Base-by-base conservation (phyloP, 2,797 vertebrate genomes). In the Oreochromis mossambicus region DNA sequence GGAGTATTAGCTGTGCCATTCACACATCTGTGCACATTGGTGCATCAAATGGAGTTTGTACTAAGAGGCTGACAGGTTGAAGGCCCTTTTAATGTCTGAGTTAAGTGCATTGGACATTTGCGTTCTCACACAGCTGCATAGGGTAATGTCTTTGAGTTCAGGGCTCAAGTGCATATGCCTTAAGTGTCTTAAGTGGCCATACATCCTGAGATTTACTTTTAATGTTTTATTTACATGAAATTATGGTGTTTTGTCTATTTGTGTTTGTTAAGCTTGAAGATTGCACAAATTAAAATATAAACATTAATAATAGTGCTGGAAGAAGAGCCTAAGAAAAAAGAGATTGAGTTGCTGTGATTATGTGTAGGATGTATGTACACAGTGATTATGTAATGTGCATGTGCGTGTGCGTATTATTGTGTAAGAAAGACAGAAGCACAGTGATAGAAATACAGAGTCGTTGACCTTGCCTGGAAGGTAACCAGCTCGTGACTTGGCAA, bases 401-500 rank as follows among this genome's bases (percentile, higher is more conserved):
- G 76, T 55, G 63, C 48, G 54, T 70, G 83, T 77, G 54, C 66
- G 56, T 82, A 68, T 75, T 55, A 19, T 26, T 83, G 73, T 80
- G 32, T 79, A 41, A 78, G 21, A 83, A 21, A 73, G 51, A 80
- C 29, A 48, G 19, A 43, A 36, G 26, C 24, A 56, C 26, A 79
- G 52, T 81, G 43, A 80, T 41, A 21, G 13, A 87, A 63, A 82
- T 81, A 79, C n/a, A 68, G 41, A 55, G 21, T 29, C 26, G 77
- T 68, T 85, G 85, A 90, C 83, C 86, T 91, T 86, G 80, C 29
- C 61, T 87, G 11, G 52, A 91, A 88, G 89, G 85, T 91, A 93
- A 93, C 92, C 87, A 92, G 87, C 82, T 92, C 83, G 82, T 92
- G 86, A 92, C 90, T 92, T 91, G 87, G 90, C 91, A 90, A 80